These are phyloP conservation scores for Dolichotis patagonum DNA, from an alignment of 2,113 vertebrate genomes.

Conservation along the genomic window DNA sequence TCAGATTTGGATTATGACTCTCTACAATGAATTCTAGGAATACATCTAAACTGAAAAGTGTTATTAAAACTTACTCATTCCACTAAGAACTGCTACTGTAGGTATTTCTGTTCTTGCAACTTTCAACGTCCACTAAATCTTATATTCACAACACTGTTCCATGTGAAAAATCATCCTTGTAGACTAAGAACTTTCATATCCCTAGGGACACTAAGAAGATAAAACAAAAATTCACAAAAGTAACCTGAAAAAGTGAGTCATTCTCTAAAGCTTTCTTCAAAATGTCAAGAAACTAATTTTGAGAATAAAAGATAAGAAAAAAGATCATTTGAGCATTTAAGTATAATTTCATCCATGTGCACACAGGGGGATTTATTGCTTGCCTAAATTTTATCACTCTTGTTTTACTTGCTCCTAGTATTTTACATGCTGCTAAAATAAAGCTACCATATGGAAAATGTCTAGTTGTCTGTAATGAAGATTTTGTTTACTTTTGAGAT, in stretches of 20 bases:
- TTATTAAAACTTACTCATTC: background rate
- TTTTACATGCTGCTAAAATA: background rate
- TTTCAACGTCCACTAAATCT: background rate
- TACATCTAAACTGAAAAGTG: background rate
- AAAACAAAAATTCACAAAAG: background rate
- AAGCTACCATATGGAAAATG: background rate
- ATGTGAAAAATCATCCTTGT: background rate
- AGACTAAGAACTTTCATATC: background rate
- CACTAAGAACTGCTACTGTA: background rate
- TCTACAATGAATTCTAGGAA: background rate
- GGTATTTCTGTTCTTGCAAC: background rate
- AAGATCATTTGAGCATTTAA: background rate
- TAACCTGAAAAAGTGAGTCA: background rate
- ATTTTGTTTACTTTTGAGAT: background rate
- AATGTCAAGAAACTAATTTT: constrained; percentile 7
- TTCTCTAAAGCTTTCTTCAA: constrained; percentile 20
- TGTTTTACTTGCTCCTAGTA: background rate
- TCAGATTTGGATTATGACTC: constrained; percentile 20
- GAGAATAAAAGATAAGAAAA: background rate
- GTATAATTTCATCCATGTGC: background rate
- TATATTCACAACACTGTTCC: background rate
- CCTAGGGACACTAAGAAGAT: background rate
- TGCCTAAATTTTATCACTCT: background rate
- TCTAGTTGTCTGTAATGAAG: background rate
- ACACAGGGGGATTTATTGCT: background rate